Base-by-base conservation (phyloP, 2,113 vertebrate species). In the Phaethornis superciliosus region DNA sequence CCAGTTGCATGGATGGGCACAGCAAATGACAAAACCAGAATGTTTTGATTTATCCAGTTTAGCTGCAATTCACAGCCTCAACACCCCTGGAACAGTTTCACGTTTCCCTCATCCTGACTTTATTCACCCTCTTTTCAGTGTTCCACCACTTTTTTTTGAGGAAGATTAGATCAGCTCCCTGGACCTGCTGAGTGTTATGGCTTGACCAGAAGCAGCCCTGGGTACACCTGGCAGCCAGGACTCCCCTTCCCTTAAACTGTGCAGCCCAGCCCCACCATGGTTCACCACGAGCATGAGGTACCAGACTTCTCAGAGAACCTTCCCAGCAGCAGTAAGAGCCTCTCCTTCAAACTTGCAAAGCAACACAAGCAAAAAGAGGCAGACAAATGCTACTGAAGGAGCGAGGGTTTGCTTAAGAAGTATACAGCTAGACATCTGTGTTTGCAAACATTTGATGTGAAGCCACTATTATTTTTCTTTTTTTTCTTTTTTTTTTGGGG, bases 131-230 rank as follows among this genome's bases (percentile, higher is more conserved):
- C 51, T 47, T 60, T 51, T 35, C 35, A 60, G 15, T 7, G 15
- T 56, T 20, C 28, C 33, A 12, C 28, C 13, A 6, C 6, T 23
- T n/a, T 51, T 63, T 54, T 47, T 55, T 32, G 15, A 15, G 14
- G 11, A 5, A 62, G 15, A 46, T 44, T 26, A 26, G 4, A 17
- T 23, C 19, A 58, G 6, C 22, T 80, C 32, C 52, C 63, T 3
- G 1, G 15, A 40, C 19, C 21, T 46, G 47, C 52, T 62, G 28
- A 23, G 24, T 12, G 15, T 10, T 20, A 54, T 12, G 11, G 15
- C 3, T 1, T 15, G 75, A 54, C 21, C 0, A 0, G 19, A 11
- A 58, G 35, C 44, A 74, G 55, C 1, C 0, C 18, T 17, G 13
- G n/a, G 35, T 35, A 49, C 14, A 68, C 22, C 6, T 6, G 17